Conservation (phyloP, 2,888 invertebrate genomes). For the Dryocosmus kuriphilus region DNA sequence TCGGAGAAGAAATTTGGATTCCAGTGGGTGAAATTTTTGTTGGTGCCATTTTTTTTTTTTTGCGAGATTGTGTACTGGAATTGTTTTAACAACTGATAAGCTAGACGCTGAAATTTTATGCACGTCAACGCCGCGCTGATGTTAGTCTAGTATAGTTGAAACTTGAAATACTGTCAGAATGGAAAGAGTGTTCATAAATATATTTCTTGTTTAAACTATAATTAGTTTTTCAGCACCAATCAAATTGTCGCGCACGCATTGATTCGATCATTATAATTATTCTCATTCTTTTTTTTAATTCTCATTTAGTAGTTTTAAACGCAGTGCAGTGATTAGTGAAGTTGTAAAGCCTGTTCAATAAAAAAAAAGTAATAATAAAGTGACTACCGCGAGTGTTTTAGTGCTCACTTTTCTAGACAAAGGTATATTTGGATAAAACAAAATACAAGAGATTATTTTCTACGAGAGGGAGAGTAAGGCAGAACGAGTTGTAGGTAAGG, state of each 20-base stretch:
- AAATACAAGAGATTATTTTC: conserved; percentile 8
- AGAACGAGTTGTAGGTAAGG: too few species aligned
- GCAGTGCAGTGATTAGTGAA: not conserved
- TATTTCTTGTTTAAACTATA: not conserved
- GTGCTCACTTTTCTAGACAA: not conserved
- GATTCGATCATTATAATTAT: not conserved
- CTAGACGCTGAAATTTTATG: not conserved
- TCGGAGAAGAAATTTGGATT: not conserved
- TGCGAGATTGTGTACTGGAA: not conserved
- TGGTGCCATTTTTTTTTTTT: not conserved
- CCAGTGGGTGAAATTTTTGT: not conserved
- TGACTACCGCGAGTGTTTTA: not conserved
- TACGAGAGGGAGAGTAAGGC: not conserved
- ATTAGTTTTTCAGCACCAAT: not conserved
- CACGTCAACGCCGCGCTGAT: conserved; percentile 3
- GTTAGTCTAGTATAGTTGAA: not conserved
- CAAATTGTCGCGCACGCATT: not conserved
- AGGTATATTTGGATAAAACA: not conserved
- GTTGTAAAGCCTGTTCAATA: not conserved
- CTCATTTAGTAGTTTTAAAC: not conserved
- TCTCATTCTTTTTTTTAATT: not conserved
- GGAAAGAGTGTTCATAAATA: too few species aligned
- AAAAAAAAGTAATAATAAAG: too few species aligned
- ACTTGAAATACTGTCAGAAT: not conserved
- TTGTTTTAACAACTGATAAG: not conserved